Evolutionary conservation across 2,113 vertebrate species (phyloP), one percentile per base, ranked within the genome.

Genomic region (Dipodomys spectabilis): DNA sequence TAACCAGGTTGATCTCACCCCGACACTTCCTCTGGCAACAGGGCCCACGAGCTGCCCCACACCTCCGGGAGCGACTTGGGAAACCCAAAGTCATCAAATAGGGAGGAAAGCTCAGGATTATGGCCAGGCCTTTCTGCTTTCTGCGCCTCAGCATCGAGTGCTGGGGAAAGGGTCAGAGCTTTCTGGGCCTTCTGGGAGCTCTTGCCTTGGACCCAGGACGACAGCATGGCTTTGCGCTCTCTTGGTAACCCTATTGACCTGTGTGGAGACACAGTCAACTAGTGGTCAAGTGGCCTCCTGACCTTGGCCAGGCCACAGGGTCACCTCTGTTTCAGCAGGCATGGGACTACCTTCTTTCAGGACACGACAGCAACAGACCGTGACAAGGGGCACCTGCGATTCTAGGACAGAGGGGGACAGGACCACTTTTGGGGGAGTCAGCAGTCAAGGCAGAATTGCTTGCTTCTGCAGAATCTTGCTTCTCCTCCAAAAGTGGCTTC

Each of bases 11-110:
- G 91, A 90, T 89, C 87, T 94, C 74, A 87, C 82, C 92, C 89
- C 25, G 73, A 60, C 60, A 68, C 88, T 96, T 96, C 92, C 89
- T 81, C 87, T 95, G 87, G 72, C 2, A 9, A 72, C 80, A 89
- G 73, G 69, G 78, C 77, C 83, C 92, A 25, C 23, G 62, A 7
- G n/a, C 27, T 92, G 69, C 68, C 53, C 7, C n/a, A n/a, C 12
- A 32, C 80, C 89, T 81, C 22, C 39, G 68, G n/a, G n/a, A 83
- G 86, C 60, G 72, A 20, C 27, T 60, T 93, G 35, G 60, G 74
- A 82, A 75, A 16, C 28, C 69, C 8, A 64, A 44, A 19, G 64
- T 78, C 30, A 74, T 78, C 19, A 12, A 32, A 18, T 18, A 28
- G 82, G 23, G 23, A 68, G 69, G 77, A 86, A 89, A 81, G 71